phyloP scores from a whole-genome alignment of 1,140 invertebrate species.

The Aporrectodea caliginosa region DNA sequence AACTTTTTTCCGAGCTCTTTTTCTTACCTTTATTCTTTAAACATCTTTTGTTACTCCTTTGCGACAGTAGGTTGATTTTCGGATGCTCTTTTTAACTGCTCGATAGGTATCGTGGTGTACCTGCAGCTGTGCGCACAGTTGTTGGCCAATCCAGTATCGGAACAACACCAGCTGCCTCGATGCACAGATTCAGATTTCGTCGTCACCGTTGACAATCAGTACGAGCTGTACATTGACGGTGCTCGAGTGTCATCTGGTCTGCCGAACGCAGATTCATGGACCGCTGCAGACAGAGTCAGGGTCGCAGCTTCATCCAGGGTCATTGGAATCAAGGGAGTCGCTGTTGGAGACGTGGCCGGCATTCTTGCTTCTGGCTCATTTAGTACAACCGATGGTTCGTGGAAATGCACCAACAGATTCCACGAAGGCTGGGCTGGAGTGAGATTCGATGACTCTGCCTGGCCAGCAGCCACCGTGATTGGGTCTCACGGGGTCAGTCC shows the following conservation, averaged over 20 bases:
- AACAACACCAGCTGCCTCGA: no score
- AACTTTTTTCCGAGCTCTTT: no score
- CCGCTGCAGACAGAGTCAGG: not conserved
- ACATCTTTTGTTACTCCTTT: no score
- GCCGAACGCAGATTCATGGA: not conserved
- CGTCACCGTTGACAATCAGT: not conserved
- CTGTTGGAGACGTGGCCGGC: not conserved
- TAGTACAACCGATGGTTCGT: not conserved
- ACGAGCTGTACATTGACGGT: not conserved
- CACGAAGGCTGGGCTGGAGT: not conserved
- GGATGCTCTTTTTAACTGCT: no score
- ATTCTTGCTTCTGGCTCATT: not conserved
- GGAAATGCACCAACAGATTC: not conserved
- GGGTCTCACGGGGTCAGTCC: not conserved
- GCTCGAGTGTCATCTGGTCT: not conserved
- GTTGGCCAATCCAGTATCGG: no score
- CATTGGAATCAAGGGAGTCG: not conserved
- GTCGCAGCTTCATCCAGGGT: not conserved
- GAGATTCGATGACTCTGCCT: not conserved
- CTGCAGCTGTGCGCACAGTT: no score
- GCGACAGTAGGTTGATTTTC: no score
- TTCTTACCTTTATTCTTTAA: no score
- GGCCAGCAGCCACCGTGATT: not conserved
- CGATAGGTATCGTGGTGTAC: no score
- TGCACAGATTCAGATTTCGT: not conserved